These are phyloP conservation scores for Brachyopa scutellaris DNA, from an alignment of 2,888 invertebrate genomes.

Conservation along the genomic window DNA sequence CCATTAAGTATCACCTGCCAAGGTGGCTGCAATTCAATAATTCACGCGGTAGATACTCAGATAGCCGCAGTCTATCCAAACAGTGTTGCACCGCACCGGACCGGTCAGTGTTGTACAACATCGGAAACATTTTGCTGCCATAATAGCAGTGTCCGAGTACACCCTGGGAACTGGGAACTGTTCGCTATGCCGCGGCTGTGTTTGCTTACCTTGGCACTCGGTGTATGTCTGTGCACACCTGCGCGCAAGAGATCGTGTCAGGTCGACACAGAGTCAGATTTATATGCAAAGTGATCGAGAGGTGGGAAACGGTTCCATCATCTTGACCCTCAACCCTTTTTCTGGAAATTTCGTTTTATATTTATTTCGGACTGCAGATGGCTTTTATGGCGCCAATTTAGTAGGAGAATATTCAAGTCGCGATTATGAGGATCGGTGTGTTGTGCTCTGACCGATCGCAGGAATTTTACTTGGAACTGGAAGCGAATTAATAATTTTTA, in stretches of 20 bases:
- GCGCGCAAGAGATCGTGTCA: conserved; percentile 62
- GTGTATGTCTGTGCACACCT: conserved; percentile 52
- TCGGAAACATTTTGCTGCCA: conserved; percentile 61
- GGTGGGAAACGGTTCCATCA: conserved; percentile 16
- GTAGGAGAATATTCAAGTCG: neutral
- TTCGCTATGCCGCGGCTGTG: neutral
- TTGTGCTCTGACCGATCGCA: neutral
- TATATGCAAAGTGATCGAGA: conserved; percentile 54
- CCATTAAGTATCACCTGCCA: conserved; percentile 73
- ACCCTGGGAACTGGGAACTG: conserved; percentile 38
- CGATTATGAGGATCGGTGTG: neutral
- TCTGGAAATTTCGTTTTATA: conserved; percentile 16
- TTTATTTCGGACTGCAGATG: neutral
- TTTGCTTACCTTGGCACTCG: neutral
- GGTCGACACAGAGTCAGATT: conserved; percentile 58
- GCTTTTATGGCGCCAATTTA: conserved; percentile 52
- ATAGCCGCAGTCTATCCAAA: conserved; percentile 15
- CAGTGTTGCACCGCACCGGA: neutral
- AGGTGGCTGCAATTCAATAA: conserved; percentile 71
- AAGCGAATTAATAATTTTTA: conserved; percentile 19
- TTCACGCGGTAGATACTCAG: conserved; percentile 68
- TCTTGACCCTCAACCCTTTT: conserved; percentile 51
- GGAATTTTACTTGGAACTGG: conserved; percentile 40
- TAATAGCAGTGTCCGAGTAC: conserved; percentile 15
- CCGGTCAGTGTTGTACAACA: conserved; percentile 48